These are phyloP conservation scores for Pentamera pediparva DNA, from an alignment of 53 echinoderm and acorn worm species.

Conservation along the genomic window DNA sequence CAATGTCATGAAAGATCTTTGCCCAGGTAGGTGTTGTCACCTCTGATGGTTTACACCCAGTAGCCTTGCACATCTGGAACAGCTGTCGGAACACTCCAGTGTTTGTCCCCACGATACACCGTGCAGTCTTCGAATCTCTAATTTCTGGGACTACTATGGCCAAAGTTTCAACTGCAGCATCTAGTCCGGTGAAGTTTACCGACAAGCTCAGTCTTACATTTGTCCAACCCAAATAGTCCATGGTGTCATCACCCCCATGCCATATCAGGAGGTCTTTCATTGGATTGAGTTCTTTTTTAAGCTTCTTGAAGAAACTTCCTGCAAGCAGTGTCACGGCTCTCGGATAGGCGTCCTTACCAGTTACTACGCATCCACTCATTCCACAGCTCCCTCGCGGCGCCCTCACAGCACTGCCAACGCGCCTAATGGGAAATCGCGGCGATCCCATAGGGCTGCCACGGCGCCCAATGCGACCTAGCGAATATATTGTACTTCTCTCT, in stretches of 20 bases:
- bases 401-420: too few relatives aligned
- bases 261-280: too few relatives aligned
- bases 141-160: slow-evolving; percentile 34
- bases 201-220: too few relatives aligned
- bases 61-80: background rate
- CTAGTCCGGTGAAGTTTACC: background rate
- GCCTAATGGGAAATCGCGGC: too few relatives aligned
- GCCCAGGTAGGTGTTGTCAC: background rate
- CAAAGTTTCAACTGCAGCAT: background rate
- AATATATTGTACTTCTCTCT: too few relatives aligned
- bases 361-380: too few relatives aligned
- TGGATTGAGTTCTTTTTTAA: slow-evolving; percentile 30
- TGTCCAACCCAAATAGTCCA: too few relatives aligned
- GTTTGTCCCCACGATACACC: slow-evolving; percentile 20
- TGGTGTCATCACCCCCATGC: too few relatives aligned
- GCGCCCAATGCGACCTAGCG: too few relatives aligned
- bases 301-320: slow-evolving; percentile 24
- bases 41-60: background rate
- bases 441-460: too few relatives aligned
- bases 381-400: too few relatives aligned
- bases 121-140: background rate
- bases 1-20: background rate
- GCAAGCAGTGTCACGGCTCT: slow-evolving; percentile 46
- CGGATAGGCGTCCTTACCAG: too few relatives aligned
- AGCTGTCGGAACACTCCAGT: slow-evolving; percentile 7